Conservation (phyloP, 2,888 invertebrate genomes). For the Leucoma salicis region DNA sequence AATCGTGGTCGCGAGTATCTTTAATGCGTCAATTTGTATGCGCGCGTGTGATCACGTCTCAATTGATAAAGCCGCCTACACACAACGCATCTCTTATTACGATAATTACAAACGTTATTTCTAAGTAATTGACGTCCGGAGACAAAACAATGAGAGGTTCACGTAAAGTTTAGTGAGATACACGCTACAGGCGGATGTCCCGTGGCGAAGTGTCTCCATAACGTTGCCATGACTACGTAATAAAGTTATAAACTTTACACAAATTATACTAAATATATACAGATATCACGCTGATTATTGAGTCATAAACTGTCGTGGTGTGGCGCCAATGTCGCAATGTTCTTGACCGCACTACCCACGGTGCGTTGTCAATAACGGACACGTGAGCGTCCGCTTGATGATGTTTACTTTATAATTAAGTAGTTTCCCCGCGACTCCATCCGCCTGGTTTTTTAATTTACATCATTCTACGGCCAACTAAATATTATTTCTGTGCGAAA, state of each 20-base stretch:
- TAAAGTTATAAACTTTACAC: conserved; percentile 1
- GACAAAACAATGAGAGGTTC: conserved; percentile 20
- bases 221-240: no score
- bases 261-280: conserved; percentile 3
- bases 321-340: not conserved
- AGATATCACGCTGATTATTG: conserved; percentile 3
- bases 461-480: no score
- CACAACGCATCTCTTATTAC: conserved; percentile 33
- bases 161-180: conserved; percentile 9
- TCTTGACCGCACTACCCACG: no score
- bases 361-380: no score
- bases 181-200: conserved; percentile 3
- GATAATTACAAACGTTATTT: conserved; percentile 28
- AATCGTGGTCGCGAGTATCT: conserved; percentile 49
- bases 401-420: no score
- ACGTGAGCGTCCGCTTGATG: no score
- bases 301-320: conserved; percentile 5
- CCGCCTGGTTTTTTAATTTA: no score
- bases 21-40: conserved; percentile 71
- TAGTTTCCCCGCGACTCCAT: no score
- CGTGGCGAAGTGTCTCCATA: conserved; percentile 7
- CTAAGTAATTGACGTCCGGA: conserved; percentile 27
- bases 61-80: conserved; percentile 56
- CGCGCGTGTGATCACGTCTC: conserved; percentile 58
- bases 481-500: no score